phyloP scores from a whole-genome alignment of 2,113 vertebrate species.

The Azemiops feae region DNA sequence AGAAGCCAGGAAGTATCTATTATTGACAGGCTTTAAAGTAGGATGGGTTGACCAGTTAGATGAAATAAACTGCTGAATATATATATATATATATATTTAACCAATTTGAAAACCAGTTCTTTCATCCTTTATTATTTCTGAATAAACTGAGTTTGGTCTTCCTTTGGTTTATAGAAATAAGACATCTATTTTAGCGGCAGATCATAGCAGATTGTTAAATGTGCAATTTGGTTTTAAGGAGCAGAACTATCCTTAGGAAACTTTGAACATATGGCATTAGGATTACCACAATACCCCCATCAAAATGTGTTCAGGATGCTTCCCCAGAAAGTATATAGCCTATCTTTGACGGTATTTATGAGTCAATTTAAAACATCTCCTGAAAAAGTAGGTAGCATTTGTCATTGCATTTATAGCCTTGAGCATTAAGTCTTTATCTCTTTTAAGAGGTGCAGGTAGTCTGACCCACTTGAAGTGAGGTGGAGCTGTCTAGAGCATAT shows the following conservation, averaged over 20 bases:
- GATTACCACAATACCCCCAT: not conserved
- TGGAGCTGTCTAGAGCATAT: not conserved
- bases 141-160: not conserved
- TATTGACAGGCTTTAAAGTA: not conserved
- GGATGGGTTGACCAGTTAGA: not conserved
- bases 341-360: constrained; percentile 4
- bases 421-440: not conserved
- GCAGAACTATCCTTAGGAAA: not conserved
- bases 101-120: not conserved
- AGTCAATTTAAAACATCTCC: not conserved
- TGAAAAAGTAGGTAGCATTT: constrained; percentile 10
- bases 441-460: constrained; percentile 12
- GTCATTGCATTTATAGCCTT: constrained; percentile 2
- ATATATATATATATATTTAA: not conserved
- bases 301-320: not conserved
- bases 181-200: not conserved
- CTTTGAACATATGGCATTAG: not conserved
- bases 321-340: not conserved
- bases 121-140: not conserved
- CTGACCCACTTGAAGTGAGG: constrained; percentile 14
- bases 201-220: not conserved
- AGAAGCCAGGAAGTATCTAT: not conserved
- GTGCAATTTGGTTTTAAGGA: not conserved
- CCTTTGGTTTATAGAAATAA: not conserved
- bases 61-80: not conserved